These are phyloP conservation scores for Zaprionus ghesquierei DNA, from an alignment of 1,140 invertebrate species.

Conservation along the genomic window DNA sequence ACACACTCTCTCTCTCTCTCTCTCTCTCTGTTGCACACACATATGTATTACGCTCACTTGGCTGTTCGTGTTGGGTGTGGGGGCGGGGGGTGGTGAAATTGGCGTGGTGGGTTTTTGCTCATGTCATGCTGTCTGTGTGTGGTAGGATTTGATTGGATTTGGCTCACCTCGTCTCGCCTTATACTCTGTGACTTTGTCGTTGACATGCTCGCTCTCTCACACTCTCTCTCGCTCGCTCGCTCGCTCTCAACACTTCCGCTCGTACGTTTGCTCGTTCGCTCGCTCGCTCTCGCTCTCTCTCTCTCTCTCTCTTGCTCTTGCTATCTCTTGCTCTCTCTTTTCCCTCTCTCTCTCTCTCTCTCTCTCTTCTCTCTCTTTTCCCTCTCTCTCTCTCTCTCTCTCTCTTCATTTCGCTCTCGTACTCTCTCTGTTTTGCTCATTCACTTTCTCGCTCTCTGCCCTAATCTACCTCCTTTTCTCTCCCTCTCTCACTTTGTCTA, in stretches of 20 bases:
- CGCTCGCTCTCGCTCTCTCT: constrained; percentile 32
- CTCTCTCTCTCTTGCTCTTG: constrained; percentile 3
- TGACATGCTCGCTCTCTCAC: constrained; percentile 12
- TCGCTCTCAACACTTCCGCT: constrained; percentile 58
- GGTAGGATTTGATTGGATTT: neutral
- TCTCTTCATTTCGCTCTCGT: constrained; percentile 20
- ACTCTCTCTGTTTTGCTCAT: constrained; percentile 25
- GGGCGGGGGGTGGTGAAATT: neutral
- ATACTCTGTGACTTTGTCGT: constrained; percentile 31
- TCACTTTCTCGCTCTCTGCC: constrained; percentile 10
- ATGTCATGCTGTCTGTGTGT: neutral
- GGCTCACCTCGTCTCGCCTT: constrained; percentile 46
- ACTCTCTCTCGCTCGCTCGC: constrained; percentile 35
- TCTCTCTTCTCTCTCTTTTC: constrained; percentile 16
- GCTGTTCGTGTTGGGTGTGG: neutral
- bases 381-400: constrained; percentile 8
- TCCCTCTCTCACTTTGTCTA: neutral
- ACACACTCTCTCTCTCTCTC: neutral
- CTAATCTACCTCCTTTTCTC: constrained; percentile 14
- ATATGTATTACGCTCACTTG: neutral
- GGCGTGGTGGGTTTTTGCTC: neutral
- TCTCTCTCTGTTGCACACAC: neutral
- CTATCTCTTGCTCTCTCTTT: neutral
- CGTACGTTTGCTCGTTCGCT: constrained; percentile 49
- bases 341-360: constrained; percentile 9